Percentiles rank a stretch among this genome's conserved stretches.
phyloP scores from a whole-genome alignment of 2,797 vertebrate genomes.

The Xenops minutus region DNA sequence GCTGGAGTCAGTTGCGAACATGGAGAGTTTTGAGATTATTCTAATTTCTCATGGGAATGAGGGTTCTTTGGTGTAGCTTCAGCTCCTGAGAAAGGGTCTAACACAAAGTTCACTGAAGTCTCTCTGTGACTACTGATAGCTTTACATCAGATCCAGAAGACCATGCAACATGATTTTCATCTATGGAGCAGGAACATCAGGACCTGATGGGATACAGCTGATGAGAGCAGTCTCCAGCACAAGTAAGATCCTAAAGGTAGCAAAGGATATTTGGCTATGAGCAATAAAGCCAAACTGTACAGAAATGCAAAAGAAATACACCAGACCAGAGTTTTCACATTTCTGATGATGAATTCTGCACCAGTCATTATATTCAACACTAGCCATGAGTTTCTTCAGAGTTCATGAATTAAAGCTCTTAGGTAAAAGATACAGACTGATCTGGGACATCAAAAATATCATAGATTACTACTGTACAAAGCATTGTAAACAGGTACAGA shows the following conservation, averaged over 20 bases:
- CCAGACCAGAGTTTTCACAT: neutral
- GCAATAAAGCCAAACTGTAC: neutral
- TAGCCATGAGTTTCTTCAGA: neutral
- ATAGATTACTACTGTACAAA: neutral
- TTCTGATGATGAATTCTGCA: neutral
- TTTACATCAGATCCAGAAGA: neutral
- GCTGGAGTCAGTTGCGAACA: neutral
- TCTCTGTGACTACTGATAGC: neutral
- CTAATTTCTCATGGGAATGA: neutral
- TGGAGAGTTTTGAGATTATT: neutral
- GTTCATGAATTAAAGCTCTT: neutral
- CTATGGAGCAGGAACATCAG: neutral
- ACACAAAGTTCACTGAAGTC: neutral
- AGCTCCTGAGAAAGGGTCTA: neutral
- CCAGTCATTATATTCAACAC: neutral
- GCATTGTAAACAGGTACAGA: neutral
- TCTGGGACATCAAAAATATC: neutral
- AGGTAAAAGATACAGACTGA: neutral
- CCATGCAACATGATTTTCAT: neutral
- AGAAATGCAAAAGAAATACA: neutral
- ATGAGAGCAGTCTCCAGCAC: neutral
- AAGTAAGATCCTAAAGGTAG: neutral
- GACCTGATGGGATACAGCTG: neutral
- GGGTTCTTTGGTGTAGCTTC: neutral
- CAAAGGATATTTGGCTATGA: neutral